Base-by-base conservation (phyloP, 1,140 invertebrate species). In the Notospermus geniculatus region DNA sequence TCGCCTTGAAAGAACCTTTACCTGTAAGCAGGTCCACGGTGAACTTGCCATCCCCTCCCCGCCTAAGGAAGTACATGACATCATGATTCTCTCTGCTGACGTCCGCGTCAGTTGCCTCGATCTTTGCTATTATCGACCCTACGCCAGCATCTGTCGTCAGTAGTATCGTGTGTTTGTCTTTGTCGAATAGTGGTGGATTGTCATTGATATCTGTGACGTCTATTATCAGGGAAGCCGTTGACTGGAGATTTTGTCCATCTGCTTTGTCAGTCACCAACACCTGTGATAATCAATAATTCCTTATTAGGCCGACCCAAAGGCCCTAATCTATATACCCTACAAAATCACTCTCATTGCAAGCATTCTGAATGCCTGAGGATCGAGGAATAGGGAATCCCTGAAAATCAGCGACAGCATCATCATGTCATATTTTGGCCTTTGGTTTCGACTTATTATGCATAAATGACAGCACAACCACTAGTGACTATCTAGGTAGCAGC, bases 1-100 rank as follows among this genome's bases (percentile, higher is more conserved):
- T n/a, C n/a, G n/a, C n/a, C n/a, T n/a, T n/a, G n/a, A n/a, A n/a
- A n/a, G n/a, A n/a, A n/a, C n/a, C n/a, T n/a, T n/a, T 36, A 36
- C 32, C 32, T 54, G 64, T 57, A 9, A 54, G 36, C n/a, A 54
- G 29, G 43, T 66, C 60, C 4, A 66, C 25, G 4, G 25, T 27
- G 55, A 66, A 66, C 54, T 62, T 66, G 19, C 64, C 64, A 29
- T 30, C 27, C 5, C 64, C 64, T 1, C 64, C 64, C 9, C n/a
- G 22, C 32, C 25, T 66, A 19, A 66, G 27, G 5, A 62, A 28
- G 32, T 62, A 62, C 45, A 62, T 59, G 4, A 66, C n/a, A 32
- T 22, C 25, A n/a, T 57, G 46, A 27, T 62, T 66, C 30, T 56
- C 23, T 2, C 25, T 39, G 19, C 23, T 54, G 11, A 54, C 27